phyloP scores from a whole-genome alignment of 1,140 invertebrate species.

The Drosophila fuyamai region DNA sequence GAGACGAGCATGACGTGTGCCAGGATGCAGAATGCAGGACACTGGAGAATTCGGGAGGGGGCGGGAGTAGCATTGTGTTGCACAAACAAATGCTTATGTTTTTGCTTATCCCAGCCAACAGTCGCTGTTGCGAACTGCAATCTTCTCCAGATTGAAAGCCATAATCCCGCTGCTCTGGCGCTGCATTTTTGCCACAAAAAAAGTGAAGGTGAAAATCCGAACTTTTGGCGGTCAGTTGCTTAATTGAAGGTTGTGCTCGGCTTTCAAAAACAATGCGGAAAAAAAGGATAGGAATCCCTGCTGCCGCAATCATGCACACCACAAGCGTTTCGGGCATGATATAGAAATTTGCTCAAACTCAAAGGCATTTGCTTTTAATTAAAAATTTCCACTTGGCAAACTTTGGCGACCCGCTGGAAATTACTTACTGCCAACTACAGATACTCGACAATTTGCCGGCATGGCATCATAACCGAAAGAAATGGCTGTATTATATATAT shows the following conservation, averaged over 20 bases:
- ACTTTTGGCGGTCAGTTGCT: slow-evolving; percentile 77
- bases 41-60: background rate
- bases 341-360: slow-evolving; percentile 59
- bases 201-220: slow-evolving; percentile 52
- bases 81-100: slow-evolving; percentile 74
- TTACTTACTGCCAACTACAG: slow-evolving; percentile 70
- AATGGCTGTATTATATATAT: slow-evolving; percentile 55
- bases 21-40: slow-evolving; percentile 12
- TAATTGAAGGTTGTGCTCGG: slow-evolving; percentile 62
- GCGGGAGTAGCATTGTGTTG: slow-evolving; percentile 53
- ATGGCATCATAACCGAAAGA: slow-evolving; percentile 19
- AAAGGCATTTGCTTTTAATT: slow-evolving; percentile 81
- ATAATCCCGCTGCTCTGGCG: slow-evolving; percentile 16
- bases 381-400: slow-evolving; percentile 77
- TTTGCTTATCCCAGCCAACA: slow-evolving; percentile 48
- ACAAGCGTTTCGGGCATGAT: slow-evolving; percentile 31
- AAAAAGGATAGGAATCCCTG: slow-evolving; percentile 17
- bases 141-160: slow-evolving; percentile 56
- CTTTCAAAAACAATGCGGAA: background rate
- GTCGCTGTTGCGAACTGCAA: slow-evolving; percentile 22
- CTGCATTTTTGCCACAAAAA: slow-evolving; percentile 6
- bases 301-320: slow-evolving; percentile 30
- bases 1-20: slow-evolving; percentile 16
- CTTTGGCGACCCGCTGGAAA: slow-evolving; percentile 61
- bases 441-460: slow-evolving; percentile 9